Evolutionary conservation across 2,113 vertebrate species (phyloP).

Genomic region (Neofelis nebulosa): DNA sequence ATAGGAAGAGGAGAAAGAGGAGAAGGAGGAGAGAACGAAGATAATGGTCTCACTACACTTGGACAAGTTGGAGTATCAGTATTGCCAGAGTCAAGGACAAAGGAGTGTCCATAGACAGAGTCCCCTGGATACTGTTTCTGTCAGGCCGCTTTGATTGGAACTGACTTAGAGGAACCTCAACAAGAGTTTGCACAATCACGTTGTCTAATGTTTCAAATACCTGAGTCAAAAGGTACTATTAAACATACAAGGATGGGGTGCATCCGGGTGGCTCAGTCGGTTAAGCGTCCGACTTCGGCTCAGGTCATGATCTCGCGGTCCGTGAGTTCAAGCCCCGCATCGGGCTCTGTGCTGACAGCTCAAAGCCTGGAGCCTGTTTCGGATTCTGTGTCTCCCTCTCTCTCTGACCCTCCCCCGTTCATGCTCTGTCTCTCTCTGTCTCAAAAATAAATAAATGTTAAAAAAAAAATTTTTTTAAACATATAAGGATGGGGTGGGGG

Average conservation of each 20-base stretch:
- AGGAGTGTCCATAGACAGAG: background rate
- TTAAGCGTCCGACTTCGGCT: no score
- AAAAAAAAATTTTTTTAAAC: background rate
- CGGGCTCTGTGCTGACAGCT: no score
- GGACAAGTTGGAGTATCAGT: background rate
- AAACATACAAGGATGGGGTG: background rate
- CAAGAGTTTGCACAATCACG: background rate
- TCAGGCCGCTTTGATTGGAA: background rate
- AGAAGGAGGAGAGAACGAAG: background rate
- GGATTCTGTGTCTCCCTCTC: no score
- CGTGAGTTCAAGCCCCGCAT: no score
- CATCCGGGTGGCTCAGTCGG: no score
- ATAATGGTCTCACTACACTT: background rate
- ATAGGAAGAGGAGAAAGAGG: background rate
- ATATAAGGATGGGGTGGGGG: background rate
- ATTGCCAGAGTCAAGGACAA: background rate
- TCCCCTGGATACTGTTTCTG: background rate
- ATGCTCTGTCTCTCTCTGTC: no score
- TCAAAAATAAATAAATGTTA: no score
- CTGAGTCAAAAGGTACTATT: background rate
- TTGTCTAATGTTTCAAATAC: background rate
- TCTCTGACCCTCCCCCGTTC: no score
- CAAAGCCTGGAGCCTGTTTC: no score
- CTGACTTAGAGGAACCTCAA: background rate
- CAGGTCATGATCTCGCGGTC: no score